These are phyloP conservation scores for Diaprepes abbreviatus DNA, from an alignment of 2,888 invertebrate genomes.

Conservation along the genomic window DNA sequence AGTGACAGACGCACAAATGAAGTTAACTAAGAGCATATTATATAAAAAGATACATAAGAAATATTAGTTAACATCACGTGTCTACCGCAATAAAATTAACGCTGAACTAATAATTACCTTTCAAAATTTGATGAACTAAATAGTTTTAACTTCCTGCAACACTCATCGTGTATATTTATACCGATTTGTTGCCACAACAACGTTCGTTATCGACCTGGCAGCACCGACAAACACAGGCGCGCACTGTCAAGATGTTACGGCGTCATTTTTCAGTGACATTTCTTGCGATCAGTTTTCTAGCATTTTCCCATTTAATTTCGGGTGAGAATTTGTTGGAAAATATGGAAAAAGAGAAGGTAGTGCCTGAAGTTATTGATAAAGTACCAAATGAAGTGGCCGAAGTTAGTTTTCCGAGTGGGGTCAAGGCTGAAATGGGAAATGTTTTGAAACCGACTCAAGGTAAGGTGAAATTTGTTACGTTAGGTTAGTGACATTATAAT, in stretches of 20 bases:
- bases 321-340: conserved; percentile 43
- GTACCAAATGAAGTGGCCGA: conserved; percentile 57
- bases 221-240: not conserved
- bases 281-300: not conserved
- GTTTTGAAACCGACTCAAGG: conserved; percentile 60
- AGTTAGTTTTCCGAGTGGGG: conserved; percentile 58
- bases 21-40: no score
- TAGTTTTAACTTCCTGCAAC: no score
- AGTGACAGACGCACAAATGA: no score
- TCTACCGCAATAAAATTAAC: no score
- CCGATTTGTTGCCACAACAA: not conserved
- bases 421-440: conserved; percentile 58
- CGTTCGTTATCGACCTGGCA: not conserved
- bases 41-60: no score
- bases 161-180: no score
- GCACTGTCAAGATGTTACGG: conserved; percentile 21
- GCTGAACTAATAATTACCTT: no score
- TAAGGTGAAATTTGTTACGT: conserved; percentile 23
- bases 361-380: conserved; percentile 63
- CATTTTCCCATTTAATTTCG: conserved; percentile 3
- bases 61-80: no score
- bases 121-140: no score
- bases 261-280: conserved; percentile 23
- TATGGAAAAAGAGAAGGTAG: conserved; percentile 62
- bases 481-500: conserved; percentile 10